Base-by-base conservation (phyloP, 2,797 vertebrate genomes). In the Danio jaintianensis region DNA sequence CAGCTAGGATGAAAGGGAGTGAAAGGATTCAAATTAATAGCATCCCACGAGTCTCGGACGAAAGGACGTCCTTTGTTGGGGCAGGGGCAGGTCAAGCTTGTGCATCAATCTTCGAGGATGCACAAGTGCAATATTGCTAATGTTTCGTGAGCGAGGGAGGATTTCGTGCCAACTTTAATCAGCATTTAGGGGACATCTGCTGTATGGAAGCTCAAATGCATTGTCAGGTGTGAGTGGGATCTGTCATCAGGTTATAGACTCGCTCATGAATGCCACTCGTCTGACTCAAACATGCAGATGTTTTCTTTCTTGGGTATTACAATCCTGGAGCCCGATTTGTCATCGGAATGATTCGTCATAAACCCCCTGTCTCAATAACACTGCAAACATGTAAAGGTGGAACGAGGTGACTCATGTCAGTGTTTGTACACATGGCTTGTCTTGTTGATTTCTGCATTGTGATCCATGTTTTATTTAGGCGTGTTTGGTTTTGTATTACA, bases 151-250 rank as follows among this genome's bases (percentile, higher is more conserved):
- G 61, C 2, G 59, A 56, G 18, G 12, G 47, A 36, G 42, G 38
- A 59, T 20, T 40, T 56, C 0, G 11, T 72, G 48, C 16, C 50
- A 22, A 36, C 22, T 79, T n/a, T 22, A 62, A 61, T 70, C 7
- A 42, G 45, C 56, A 18, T 79, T 79, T 79, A 45, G 48, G 48
- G 38, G 47, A 71, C 77, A 63, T 79, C 67, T 71, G 76, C 66
- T 61, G 12, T 15, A 71, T 53, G 38, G 62, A 15, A 18, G 62
- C 38, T 59, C 8, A 42, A n/a, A 62, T 64, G 59, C 63, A 55
- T 80, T 80, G 50, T 40, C 59, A 64, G 69, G 56, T 71, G 67
- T 71, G 67, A 71, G 59, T 56, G 78, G 47, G 78, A 70, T 79
- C 78, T 73, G 59, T 72, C 78, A 36, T 72, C 78, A 1, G 58